Evolutionary conservation across 2,888 invertebrate species (phyloP), one percentile per base, ranked within the genome.

Genomic region (Lithosia quadra): DNA sequence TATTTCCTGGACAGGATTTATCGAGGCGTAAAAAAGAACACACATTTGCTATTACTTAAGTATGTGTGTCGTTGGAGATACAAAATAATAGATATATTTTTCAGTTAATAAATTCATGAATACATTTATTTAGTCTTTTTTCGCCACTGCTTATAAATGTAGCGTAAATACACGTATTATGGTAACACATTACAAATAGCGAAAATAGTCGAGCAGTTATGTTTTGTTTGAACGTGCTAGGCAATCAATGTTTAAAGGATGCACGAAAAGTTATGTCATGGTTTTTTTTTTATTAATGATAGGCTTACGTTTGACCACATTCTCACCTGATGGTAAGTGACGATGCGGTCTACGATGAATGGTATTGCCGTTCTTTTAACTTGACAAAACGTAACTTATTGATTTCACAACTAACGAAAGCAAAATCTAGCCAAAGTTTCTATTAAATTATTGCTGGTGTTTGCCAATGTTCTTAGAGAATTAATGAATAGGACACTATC

Each of bases 1-100:
- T 65, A 55, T 65, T 69, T 69, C 61, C 68, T 68, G 60, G 34
- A 61, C 43, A 65, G 28, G 39, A 69, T 65, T 69, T 65, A 61
- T 61, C n/a, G 59, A 53, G 36, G 43, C 65, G 49, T 55, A 39
- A 68, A 68, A 63, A 59, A 10, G 49, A 55, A 34, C 24, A 56
- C 60, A 68, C 21, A 65, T 68, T 68, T 64, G 22, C 58, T 63
- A 58, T 68, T 63, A 67, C 43, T 43, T 67, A 63, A 53, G 66
- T 55, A 28, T 56, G 34, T 60, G n/a, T n/a, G 59, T 53, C 39
- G 5, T n/a, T 24, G 22, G 21, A 18, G 24, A 36, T 34, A 43
- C 5, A 28, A 65, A 58, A 65, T 53, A 34, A 28, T 63, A n/a
- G 13, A 22, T 28, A 49, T 36, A 39, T 65, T 43, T 57, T 28